Evolutionary conservation across 2,797 vertebrate species (phyloP).

Genomic region (Trachops cirrhosus): DNA sequence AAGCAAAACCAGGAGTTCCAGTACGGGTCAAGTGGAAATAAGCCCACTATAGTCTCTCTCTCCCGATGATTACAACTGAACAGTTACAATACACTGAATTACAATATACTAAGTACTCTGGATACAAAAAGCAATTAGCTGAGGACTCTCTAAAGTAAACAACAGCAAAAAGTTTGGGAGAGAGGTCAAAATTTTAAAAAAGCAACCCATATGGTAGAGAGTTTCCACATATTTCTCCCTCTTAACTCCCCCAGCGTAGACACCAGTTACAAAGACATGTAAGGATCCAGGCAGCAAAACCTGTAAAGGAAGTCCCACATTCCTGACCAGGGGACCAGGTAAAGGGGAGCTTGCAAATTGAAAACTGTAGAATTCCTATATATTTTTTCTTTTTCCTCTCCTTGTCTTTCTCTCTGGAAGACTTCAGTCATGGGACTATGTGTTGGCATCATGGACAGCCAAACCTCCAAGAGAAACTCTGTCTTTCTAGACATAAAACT

Average conservation of each 20-base stretch:
- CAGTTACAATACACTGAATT: neutral
- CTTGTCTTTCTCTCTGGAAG: neutral
- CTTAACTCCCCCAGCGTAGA: neutral
- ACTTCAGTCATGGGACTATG: neutral
- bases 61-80: neutral
- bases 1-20: neutral
- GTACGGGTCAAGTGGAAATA: neutral
- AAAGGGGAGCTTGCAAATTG: neutral
- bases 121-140: slow-evolving; percentile 3
- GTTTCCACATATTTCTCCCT: neutral
- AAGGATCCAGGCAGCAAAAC: neutral
- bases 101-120: neutral
- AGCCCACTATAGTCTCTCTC: neutral
- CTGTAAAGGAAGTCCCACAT: neutral
- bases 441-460: neutral
- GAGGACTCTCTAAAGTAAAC: neutral
- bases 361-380: neutral
- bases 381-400: neutral
- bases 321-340: neutral
- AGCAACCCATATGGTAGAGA: neutral
- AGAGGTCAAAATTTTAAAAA: slow-evolving; percentile 4
- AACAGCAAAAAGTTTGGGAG: neutral
- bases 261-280: neutral
- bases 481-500: neutral
- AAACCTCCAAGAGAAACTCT: neutral